A percentile compares a stretch with the other conserved stretches of the same genome.
These are phyloP conservation scores for Acholoe squamosa DNA, from an alignment of 2,888 invertebrate genomes.

Conservation along the genomic window DNA sequence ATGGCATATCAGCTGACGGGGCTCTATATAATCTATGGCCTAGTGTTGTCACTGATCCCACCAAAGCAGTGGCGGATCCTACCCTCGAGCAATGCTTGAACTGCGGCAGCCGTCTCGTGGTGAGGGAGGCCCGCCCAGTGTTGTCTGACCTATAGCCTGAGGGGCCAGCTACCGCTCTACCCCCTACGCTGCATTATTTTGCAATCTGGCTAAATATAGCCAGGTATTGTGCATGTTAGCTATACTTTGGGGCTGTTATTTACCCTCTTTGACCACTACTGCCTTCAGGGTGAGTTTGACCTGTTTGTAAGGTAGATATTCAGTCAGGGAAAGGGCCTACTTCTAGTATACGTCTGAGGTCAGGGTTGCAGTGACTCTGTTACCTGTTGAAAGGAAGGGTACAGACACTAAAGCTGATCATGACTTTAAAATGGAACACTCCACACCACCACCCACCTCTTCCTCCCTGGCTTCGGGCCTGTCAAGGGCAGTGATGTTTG, in stretches of 20 bases:
- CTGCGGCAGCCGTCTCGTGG: background rate
- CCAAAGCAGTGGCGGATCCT: slow-evolving; percentile 25
- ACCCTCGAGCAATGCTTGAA: slow-evolving; percentile 24
- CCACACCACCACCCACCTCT: background rate
- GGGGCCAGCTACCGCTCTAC: slow-evolving; percentile 20
- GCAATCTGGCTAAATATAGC: slow-evolving; percentile 51
- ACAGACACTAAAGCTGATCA: slow-evolving; percentile 39
- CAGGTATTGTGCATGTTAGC: slow-evolving; percentile 38
- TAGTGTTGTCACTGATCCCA: slow-evolving; percentile 47
- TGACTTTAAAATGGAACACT: slow-evolving; percentile 19
- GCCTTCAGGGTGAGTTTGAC: slow-evolving; percentile 43
- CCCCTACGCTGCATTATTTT: slow-evolving; percentile 26
- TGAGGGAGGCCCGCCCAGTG: background rate
- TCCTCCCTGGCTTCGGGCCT: slow-evolving; percentile 21
- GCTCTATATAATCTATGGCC: slow-evolving; percentile 59
- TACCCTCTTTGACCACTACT: slow-evolving; percentile 39
- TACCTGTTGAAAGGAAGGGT: background rate
- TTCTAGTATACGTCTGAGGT: background rate
- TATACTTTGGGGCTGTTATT: slow-evolving; percentile 31
- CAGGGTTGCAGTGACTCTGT: background rate
- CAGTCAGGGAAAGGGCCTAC: background rate
- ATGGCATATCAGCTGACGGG: slow-evolving; percentile 52
- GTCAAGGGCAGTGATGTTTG: slow-evolving; percentile 27
- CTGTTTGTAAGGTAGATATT: slow-evolving; percentile 25
- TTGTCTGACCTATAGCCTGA: slow-evolving; percentile 58